Conservation (phyloP, 2,797 vertebrate genomes). For the Sebastes cheni region DNA sequence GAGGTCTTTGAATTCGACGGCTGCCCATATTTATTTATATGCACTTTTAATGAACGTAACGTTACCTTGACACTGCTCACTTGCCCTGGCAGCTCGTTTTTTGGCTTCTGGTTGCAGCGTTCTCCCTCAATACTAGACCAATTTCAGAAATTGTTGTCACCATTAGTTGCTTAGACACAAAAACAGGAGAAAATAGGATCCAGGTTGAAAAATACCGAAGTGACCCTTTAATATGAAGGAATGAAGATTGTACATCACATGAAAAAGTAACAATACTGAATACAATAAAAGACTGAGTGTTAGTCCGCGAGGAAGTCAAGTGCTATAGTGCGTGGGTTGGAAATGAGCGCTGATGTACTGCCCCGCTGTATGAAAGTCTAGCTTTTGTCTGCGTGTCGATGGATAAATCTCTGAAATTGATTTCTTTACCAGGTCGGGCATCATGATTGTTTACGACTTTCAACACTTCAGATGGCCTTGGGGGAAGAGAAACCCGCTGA, state of each 20-base stretch:
- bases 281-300: background rate
- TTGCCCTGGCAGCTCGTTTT: no score
- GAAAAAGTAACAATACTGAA: background rate
- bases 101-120: background rate
- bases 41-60: background rate
- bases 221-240: background rate
- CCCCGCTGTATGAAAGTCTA: conserved; percentile 9
- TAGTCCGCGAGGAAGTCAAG: background rate
- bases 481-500: background rate
- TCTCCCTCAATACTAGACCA: background rate
- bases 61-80: background rate
- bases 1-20: no score
- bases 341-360: background rate
- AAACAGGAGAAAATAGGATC: background rate
- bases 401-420: conserved; percentile 17
- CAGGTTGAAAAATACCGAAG: background rate
- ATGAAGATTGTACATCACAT: background rate
- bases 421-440: background rate
- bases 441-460: background rate
- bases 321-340: conserved; percentile 6
- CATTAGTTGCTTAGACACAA: background rate
- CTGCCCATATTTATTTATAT: background rate
- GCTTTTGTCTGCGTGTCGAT: background rate
- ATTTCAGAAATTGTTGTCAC: background rate
- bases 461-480: background rate